Conservation (phyloP, 37 sponge, comb jelly and placozoan species). For the Crambe crambe region DNA sequence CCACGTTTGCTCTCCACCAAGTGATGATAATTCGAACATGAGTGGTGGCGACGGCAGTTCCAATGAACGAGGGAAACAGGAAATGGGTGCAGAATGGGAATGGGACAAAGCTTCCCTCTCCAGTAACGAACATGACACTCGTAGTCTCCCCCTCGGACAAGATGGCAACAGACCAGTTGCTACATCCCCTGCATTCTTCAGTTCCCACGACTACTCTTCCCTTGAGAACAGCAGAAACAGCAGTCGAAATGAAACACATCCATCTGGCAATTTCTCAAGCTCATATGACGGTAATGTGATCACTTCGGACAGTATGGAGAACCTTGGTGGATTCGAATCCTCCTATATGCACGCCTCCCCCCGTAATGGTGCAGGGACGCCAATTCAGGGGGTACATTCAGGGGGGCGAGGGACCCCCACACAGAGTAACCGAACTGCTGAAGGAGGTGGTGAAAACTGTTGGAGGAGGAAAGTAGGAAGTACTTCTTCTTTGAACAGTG, state of each 20-base stretch:
- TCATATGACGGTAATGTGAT: slow-evolving; percentile 2
- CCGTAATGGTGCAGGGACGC: neutral
- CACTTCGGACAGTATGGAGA: neutral
- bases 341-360: neutral
- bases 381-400: neutral
- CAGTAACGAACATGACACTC: slow-evolving; percentile 16
- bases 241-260: neutral
- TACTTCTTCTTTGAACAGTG: slow-evolving; percentile 49
- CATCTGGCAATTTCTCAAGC: neutral
- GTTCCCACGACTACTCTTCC: no score
- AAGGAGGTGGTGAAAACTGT: slow-evolving; percentile 4
- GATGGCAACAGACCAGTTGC: neutral
- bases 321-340: neutral
- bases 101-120: slow-evolving; percentile 13
- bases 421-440: neutral
- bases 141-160: neutral
- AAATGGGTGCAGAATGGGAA: slow-evolving; percentile 11
- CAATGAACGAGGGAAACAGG: neutral
- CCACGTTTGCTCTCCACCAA: no score
- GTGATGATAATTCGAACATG: no score
- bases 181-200: neutral
- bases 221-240: neutral
- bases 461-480: slow-evolving; percentile 19
- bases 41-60: no score
- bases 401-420: slow-evolving; percentile 10